Evolutionary conservation across 92 coral and sea anemone genomes (phyloP).

Genomic region (Pocillopora meandrina): DNA sequence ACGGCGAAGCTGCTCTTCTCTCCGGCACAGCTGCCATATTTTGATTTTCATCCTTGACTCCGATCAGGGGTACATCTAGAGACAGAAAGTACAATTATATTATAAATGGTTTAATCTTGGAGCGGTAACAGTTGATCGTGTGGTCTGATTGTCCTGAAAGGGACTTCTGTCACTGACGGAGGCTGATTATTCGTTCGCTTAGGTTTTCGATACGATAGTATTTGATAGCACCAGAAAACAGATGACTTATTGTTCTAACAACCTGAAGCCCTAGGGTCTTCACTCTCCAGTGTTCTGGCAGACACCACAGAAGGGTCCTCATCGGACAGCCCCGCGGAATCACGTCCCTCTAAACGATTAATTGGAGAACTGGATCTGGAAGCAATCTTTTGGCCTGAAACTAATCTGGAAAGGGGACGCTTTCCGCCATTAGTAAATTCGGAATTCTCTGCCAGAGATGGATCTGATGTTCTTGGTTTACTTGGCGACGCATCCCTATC

Average conservation of each 20-base stretch:
- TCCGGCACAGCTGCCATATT: conserved; percentile 30
- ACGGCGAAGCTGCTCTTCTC: conserved; percentile 41
- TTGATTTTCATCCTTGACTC: conserved; percentile 65
- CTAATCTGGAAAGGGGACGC: conserved; percentile 29
- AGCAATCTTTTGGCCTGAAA: conserved; percentile 10
- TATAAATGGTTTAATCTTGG: too few relatives aligned
- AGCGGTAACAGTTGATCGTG: background rate
- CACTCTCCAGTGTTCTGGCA: conserved; percentile 24
- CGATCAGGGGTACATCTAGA: background rate
- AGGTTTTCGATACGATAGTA: too few relatives aligned
- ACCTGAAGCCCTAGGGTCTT: conserved; percentile 28
- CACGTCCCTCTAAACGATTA: conserved; percentile 14
- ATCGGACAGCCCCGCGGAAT: conserved; percentile 11
- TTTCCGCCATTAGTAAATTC: conserved; percentile 9
- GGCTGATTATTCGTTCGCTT: too few relatives aligned
- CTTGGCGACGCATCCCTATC: conserved; percentile 3
- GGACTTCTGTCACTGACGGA: too few relatives aligned
- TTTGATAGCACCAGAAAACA: background rate
- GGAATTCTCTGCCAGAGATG: background rate
- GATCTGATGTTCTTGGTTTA: conserved; percentile 23
- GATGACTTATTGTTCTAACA: background rate
- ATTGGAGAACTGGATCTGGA: background rate
- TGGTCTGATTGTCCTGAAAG: too few relatives aligned
- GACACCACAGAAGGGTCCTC: conserved; percentile 23
- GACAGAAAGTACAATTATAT: background rate